These are phyloP conservation scores for Smittia sp. DNA, from an alignment of 2,888 invertebrate species.

Conservation along the genomic window DNA sequence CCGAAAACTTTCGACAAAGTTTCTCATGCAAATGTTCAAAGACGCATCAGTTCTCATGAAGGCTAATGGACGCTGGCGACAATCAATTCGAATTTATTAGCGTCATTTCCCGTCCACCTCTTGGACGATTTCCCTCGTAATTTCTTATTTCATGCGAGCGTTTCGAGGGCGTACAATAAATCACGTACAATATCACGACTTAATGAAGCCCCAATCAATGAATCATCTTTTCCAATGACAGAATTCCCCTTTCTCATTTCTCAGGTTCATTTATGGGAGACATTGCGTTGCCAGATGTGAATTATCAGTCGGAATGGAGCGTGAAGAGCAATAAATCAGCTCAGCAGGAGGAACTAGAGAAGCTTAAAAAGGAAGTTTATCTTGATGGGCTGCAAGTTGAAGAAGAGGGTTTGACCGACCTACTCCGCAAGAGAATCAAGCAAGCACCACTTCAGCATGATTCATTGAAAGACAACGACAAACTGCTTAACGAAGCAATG, in stretches of 20 bases:
- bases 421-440: slow-evolving; percentile 68
- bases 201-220: slow-evolving; percentile 20
- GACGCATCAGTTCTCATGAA: too few species aligned
- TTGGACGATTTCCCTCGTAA: neutral
- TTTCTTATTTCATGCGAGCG: neutral
- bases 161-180: neutral
- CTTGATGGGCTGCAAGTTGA: slow-evolving; percentile 79
- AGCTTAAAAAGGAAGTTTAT: slow-evolving; percentile 76
- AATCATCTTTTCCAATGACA: slow-evolving; percentile 10
- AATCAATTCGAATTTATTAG: slow-evolving; percentile 8
- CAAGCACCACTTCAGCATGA: slow-evolving; percentile 58
- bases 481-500: slow-evolving; percentile 54
- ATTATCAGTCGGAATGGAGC: slow-evolving; percentile 55
- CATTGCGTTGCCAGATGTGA: slow-evolving; percentile 70
- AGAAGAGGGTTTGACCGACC: slow-evolving; percentile 77
- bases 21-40: too few species aligned
- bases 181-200: too few species aligned
- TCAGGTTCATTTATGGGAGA: slow-evolving; percentile 79
- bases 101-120: neutral
- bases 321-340: slow-evolving; percentile 62
- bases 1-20: too few species aligned
- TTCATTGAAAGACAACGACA: slow-evolving; percentile 55
- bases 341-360: slow-evolving; percentile 74
- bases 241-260: slow-evolving; percentile 47
- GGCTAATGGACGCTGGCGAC: neutral